A percentile compares a stretch with the other conserved stretches of the same genome.
phyloP scores from a whole-genome alignment of 35 echinoderm and acorn worm species.

The Ophioderma brevispina region DNA sequence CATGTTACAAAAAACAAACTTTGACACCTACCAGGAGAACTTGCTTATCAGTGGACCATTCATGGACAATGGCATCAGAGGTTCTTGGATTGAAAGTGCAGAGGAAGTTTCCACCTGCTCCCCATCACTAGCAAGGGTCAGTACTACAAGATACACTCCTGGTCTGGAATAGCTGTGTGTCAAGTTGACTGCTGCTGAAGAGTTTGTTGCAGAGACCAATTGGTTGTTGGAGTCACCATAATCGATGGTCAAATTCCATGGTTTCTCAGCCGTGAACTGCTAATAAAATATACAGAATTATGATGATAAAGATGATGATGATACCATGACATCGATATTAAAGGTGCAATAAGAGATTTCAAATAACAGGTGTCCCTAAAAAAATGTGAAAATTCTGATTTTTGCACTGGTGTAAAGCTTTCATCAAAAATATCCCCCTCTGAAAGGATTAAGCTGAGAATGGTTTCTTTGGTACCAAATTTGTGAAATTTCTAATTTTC shows the following conservation, averaged over 20 bases:
- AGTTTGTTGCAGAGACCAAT: background rate
- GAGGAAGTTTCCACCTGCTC: background rate
- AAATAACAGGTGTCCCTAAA: no score
- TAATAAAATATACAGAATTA: no score
- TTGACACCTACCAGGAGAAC: constrained; percentile 45
- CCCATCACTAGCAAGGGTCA: constrained; percentile 18
- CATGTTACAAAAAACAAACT: no score
- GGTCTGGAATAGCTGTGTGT: constrained; percentile 31
- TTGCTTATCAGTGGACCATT: constrained; percentile 58
- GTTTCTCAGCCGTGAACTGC: background rate
- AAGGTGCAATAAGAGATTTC: no score
- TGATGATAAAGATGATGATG: no score
- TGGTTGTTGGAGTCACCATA: background rate
- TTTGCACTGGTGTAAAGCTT: no score
- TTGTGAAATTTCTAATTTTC: no score
- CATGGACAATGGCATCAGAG: constrained; percentile 31
- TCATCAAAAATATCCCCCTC: no score
- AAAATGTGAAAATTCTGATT: no score
- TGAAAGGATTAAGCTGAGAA: no score
- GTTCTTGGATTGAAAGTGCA: constrained; percentile 43
- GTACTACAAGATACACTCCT: constrained; percentile 41
- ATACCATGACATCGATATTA: no score
- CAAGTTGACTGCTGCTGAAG: constrained; percentile 38
- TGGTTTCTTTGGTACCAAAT: no score
- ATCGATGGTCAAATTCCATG: background rate